Base-by-base conservation (phyloP, 2,888 invertebrate species). In the Eulithis prunata region DNA sequence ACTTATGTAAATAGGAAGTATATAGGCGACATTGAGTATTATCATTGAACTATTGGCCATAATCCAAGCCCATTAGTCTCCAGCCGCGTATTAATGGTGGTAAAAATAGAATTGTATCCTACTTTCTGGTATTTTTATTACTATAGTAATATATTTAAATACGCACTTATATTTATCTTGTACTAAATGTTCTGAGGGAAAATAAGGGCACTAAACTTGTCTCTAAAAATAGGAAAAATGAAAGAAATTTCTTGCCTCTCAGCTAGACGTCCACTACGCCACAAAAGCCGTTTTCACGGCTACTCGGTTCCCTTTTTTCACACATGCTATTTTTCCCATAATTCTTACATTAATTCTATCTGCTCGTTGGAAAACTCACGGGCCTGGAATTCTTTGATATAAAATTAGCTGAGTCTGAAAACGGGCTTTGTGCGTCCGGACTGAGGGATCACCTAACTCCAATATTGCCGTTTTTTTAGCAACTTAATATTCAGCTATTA, bases 341-440 rank as follows among this genome's bases (percentile, higher is more conserved):
- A 57, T n/a, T 49, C n/a, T n/a, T 13, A 21, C 28, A 49, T 51
- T 58, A 12, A 57, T 41, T 58, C 13, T 52, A 14, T 28, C 47
- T 45, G 32, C 51, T n/a, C 36, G n/a, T 60, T 13, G 0, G 3
- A 38, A 54, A 47, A 38, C 54, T 54, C 60, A 46, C 58, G 45
- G 32, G 36, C 7, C 51, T 14, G 21, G 43, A 45, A 38, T 49
- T 51, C 49, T 43, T 52, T 62, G 56, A 62, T 57, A 62, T 51
- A 12, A 52, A 57, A 62, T 21, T 59, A 38, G 52, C 57, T 55
- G 58, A 59, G 56, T 47, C 59, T 59, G 38, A 21, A 45, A 57
- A 56, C n/a, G 59, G 47, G 49, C 56, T 47, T 53, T 57, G 38
- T 41, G 28, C 14, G 14, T 51, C 4, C 51, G 14, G 49, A 58